Evolutionary conservation across 2,113 vertebrate species (phyloP).

Genomic region (Ptyas mucosa): DNA sequence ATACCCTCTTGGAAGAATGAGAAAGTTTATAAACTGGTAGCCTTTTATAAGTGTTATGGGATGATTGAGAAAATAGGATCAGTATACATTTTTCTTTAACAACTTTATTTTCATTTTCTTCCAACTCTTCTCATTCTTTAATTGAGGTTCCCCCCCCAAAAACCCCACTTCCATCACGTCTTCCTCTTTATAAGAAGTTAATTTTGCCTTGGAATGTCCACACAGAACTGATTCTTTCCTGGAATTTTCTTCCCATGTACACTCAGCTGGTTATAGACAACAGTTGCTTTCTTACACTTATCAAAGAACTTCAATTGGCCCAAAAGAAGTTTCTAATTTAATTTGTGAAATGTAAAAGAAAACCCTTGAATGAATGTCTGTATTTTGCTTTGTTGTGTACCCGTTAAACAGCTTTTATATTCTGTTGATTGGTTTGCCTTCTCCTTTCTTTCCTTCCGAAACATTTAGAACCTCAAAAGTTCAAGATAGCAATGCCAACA

Average conservation of each 20-base stretch:
- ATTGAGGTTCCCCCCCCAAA: not conserved
- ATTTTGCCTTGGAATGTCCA: conserved; percentile 18
- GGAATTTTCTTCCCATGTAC: conserved; percentile 41
- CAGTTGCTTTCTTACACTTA: conserved; percentile 63
- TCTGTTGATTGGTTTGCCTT: conserved; percentile 72
- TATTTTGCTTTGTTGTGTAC: conserved; percentile 65
- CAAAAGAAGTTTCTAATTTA: conserved; percentile 72
- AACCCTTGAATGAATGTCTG: conserved; percentile 60
- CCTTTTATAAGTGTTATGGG: not conserved
- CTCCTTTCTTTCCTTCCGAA: conserved; percentile 41
- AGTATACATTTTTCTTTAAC: not conserved
- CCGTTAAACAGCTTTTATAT: conserved; percentile 75
- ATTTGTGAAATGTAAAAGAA: conserved; percentile 74
- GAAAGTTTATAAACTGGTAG: not conserved
- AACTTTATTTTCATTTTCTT: not conserved
- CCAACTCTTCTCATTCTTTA: not conserved
- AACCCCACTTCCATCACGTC: not conserved
- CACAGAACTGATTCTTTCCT: conserved; percentile 24
- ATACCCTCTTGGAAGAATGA: not conserved
- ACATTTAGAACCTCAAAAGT: conserved; percentile 58
- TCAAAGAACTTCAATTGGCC: conserved; percentile 65
- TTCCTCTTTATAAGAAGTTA: not conserved
- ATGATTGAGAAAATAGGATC: not conserved
- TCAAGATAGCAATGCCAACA: conserved; percentile 57
- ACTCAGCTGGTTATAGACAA: conserved; percentile 48